Percentiles rank a stretch among this genome's conserved stretches.
Conservation (phyloP, 2,113 vertebrate species). For the Saccopteryx leptura region DNA sequence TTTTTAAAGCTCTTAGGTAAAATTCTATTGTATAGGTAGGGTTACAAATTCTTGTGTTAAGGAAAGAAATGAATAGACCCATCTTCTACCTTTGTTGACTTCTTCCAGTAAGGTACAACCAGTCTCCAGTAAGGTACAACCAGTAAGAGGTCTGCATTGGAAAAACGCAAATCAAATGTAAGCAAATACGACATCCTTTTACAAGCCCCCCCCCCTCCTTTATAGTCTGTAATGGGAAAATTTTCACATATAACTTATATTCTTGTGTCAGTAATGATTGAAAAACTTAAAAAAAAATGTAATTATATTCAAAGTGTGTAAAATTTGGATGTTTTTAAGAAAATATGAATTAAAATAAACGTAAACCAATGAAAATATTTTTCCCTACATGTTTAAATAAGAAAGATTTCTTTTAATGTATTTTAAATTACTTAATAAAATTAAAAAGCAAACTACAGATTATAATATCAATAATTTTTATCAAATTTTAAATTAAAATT, state of each 20-base stretch:
- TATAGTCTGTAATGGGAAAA: neutral
- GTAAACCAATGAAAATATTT: neutral
- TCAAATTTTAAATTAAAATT: slow-evolving; percentile 10
- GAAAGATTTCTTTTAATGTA: slow-evolving; percentile 29
- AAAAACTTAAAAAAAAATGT: neutral
- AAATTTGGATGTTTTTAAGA: slow-evolving; percentile 37
- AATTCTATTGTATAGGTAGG: neutral
- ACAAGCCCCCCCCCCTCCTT: neutral
- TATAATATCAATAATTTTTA: neutral
- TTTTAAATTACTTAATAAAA: slow-evolving; percentile 36
- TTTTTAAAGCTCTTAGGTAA: neutral
- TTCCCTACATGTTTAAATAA: neutral
- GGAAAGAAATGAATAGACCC: neutral
- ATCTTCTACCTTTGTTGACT: neutral
- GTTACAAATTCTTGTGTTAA: neutral
- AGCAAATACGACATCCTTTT: neutral
- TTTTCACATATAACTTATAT: neutral
- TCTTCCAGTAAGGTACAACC: neutral
- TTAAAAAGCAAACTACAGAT: neutral
- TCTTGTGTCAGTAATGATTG: neutral
- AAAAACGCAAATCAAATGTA: neutral
- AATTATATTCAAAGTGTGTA: neutral
- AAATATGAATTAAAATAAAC: neutral
- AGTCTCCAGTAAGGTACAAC: neutral
- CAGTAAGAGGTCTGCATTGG: neutral